These are phyloP conservation scores for Hemiscyllium ocellatum DNA, from an alignment of 2,113 vertebrate genomes.

Conservation along the genomic window DNA sequence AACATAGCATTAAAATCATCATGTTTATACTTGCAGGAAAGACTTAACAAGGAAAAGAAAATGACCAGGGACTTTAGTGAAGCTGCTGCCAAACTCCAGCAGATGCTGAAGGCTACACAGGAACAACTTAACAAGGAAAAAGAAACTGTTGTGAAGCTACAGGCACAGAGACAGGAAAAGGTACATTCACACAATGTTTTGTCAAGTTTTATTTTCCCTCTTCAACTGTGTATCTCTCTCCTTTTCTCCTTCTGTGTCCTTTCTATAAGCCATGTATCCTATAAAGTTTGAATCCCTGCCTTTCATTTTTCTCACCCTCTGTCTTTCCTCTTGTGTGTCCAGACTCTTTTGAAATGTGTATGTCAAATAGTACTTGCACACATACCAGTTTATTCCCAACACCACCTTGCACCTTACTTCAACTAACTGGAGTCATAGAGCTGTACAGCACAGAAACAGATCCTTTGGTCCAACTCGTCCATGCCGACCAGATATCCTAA, in stretches of 20 bases:
- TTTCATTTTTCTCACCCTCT: background rate
- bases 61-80: constrained; percentile 77
- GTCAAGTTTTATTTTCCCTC: background rate
- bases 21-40: constrained; percentile 59
- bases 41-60: constrained; percentile 85
- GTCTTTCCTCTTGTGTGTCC: background rate
- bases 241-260: background rate
- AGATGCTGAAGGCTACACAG: constrained; percentile 76
- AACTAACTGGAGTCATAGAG: background rate
- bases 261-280: background rate
- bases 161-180: constrained; percentile 66
- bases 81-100: constrained; percentile 82
- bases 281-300: background rate
- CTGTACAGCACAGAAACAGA: no score
- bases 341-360: background rate
- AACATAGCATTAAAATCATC: background rate
- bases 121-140: constrained; percentile 79
- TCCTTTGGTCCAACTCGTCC: no score
- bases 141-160: constrained; percentile 68
- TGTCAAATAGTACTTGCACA: background rate
- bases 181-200: constrained; percentile 48
- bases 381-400: background rate
- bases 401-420: background rate
- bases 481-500: no score
- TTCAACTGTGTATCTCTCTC: background rate